Base-by-base conservation (phyloP, 2,113 vertebrate species). In the Indicator indicator region DNA sequence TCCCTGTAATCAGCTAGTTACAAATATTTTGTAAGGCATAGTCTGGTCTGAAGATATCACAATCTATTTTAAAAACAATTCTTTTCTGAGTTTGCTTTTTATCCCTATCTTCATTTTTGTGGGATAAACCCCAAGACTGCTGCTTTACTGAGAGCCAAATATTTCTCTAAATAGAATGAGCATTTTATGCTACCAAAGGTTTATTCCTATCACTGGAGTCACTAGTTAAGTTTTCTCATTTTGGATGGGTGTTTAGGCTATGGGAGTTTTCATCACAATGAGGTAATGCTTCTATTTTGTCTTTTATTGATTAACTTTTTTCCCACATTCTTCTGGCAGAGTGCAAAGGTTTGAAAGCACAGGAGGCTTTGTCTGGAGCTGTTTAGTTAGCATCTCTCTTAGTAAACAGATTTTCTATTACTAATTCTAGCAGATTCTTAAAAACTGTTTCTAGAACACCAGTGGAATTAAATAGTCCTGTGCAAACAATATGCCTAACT, bases 241-340 rank as follows among this genome's bases (percentile, higher is more conserved):
- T 92, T 79, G 88, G 83, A 75, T 91, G 76, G 84, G 73, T 95
- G 90, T 96, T 96, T 96, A 95, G 95, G 77, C 94, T 95, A 95
- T 88, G 80, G 38, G 32, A 93, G 73, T 92, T 93, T 90, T 62
- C 77, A 50, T 78, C 8, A 7, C 1, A 16, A 94, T 97, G 96
- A 97, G 86, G 93, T 97, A 95, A 95, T 93, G 86, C 80, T 93
- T 94, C 92, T 91, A 91, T 97, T 97, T 95, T 94, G 91, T 96
- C 94, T 96, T 93, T 95, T 93, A 95, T 97, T 93, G 88, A 90
- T 95, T 90, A 95, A 79, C 90, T 91, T 71, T 95, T 93, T 97
- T 91, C 93, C 92, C 95, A 94, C 92, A 93, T 93, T 94, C 86
- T 95, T 94, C 90, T 93, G 93, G 83, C 83, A 83, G 70, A 72